Percentiles rank a stretch among this genome's conserved stretches.
Evolutionary conservation across 2,888 invertebrate species (phyloP).

Genomic region (Xylocampa areola): DNA sequence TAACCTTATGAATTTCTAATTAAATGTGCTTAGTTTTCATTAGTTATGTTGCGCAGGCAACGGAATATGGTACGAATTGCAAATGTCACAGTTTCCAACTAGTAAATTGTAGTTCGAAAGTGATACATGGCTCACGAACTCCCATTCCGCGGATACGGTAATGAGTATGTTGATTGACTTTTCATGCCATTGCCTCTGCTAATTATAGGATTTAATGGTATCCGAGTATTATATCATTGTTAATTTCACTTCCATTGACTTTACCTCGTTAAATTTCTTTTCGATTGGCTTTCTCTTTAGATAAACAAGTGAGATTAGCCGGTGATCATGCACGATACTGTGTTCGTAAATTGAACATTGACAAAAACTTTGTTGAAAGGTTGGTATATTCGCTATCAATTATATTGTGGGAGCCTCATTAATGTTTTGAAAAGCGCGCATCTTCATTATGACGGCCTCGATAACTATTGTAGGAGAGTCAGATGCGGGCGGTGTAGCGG

Average conservation of each 20-base stretch:
- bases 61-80: conserved; percentile 68
- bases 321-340: conserved; percentile 72
- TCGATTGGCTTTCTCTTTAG: conserved; percentile 70
- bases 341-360: conserved; percentile 76
- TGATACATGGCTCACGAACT: conserved; percentile 78
- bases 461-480: conserved; percentile 80
- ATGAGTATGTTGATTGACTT: conserved; percentile 76
- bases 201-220: conserved; percentile 75
- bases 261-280: conserved; percentile 65
- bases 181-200: conserved; percentile 72
- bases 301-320: conserved; percentile 73
- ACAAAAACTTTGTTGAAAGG: conserved; percentile 75
- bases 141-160: conserved; percentile 74
- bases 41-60: conserved; percentile 59
- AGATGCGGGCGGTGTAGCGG: conserved; percentile 78
- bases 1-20: conserved; percentile 58
- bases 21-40: conserved; percentile 63
- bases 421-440: conserved; percentile 84
- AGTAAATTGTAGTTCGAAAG: conserved; percentile 80
- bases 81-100: conserved; percentile 74
- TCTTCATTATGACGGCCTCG: conserved; percentile 83
- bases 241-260: conserved; percentile 71
- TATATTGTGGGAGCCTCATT: conserved; percentile 82
- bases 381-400: conserved; percentile 70
- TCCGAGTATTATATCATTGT: conserved; percentile 69